phyloP scores from a whole-genome alignment of 1,140 invertebrate genomes.

The Stenopsyche tienmushanensis region DNA sequence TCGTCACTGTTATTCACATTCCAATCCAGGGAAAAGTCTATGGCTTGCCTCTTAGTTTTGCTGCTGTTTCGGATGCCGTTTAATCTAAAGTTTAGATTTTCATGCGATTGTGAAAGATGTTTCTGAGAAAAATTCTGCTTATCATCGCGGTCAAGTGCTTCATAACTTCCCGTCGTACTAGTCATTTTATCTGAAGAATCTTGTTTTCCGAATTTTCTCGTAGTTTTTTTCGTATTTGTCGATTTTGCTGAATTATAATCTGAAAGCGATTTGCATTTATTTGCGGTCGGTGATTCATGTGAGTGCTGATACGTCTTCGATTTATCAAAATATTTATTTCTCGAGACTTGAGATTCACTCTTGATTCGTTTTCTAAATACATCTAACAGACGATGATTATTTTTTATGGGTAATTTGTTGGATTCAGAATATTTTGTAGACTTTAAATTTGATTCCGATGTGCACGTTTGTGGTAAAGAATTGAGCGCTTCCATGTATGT shows the following conservation, averaged over 20 bases:
- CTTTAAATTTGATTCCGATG: not conserved
- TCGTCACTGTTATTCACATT: constrained; percentile 29
- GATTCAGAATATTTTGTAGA: not conserved
- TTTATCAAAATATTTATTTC: constrained; percentile 4
- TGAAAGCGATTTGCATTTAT: constrained; percentile 30
- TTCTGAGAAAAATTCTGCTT: not conserved
- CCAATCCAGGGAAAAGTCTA: constrained; percentile 31
- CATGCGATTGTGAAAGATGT: constrained; percentile 38
- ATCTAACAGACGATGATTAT: constrained; percentile 21
- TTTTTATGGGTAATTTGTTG: constrained; percentile 14
- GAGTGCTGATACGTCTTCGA: too few species aligned
- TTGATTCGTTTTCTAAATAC: constrained; percentile 37
- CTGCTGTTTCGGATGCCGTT: not conserved
- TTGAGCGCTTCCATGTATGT: constrained; percentile 14
- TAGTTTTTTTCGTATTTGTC: constrained; percentile 28
- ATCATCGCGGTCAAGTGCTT: constrained; percentile 28
- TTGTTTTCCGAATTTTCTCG: constrained; percentile 16
- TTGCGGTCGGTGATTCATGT: not conserved
- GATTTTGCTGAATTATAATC: constrained; percentile 31
- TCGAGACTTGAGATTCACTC: constrained; percentile 31
- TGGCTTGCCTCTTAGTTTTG: not conserved
- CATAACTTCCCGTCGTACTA: constrained; percentile 32
- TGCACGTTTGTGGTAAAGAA: not conserved
- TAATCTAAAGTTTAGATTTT: constrained; percentile 15
- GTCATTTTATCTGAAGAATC: constrained; percentile 15